phyloP scores from a whole-genome alignment of 2,113 vertebrate genomes.

The Cottus gobio region DNA sequence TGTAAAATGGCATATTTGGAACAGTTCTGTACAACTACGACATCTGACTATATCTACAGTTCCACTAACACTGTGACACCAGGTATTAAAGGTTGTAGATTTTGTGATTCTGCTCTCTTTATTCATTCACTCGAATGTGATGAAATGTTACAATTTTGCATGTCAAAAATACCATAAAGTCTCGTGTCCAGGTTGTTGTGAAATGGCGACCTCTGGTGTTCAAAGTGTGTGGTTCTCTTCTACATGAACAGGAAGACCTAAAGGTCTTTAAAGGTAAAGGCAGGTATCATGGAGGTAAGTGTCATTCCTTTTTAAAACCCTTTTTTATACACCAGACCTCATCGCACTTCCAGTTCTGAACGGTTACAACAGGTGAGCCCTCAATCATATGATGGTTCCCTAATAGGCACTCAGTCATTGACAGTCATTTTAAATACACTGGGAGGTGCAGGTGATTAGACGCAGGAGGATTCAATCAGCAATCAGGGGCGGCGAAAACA shows the following conservation, averaged over 20 bases:
- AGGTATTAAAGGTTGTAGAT: conserved; percentile 75
- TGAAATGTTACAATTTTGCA: neutral
- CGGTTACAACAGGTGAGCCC: neutral
- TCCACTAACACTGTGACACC: conserved; percentile 94
- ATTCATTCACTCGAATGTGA: neutral
- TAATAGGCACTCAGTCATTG: neutral
- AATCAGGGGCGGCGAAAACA: too few species aligned
- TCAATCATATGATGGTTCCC: neutral
- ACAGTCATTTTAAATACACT: too few species aligned
- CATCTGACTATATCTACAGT: conserved; percentile 81
- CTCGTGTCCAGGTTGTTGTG: neutral
- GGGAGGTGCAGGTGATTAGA: too few species aligned
- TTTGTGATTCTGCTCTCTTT: conserved; percentile 53
- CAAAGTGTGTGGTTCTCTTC: neutral
- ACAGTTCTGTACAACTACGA: conserved; percentile 74
- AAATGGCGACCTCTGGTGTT: conserved; percentile 60
- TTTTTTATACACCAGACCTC: neutral
- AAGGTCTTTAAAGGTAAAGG: neutral
- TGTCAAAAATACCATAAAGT: neutral
- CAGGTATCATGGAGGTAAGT: neutral
- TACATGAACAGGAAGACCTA: neutral
- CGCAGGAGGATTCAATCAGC: too few species aligned
- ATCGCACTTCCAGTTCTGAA: neutral
- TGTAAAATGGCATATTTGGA: conserved; percentile 82
- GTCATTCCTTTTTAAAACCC: neutral